These are phyloP conservation scores for Lycaon pictus DNA, from an alignment of 2,113 vertebrate species.

Conservation along the genomic window DNA sequence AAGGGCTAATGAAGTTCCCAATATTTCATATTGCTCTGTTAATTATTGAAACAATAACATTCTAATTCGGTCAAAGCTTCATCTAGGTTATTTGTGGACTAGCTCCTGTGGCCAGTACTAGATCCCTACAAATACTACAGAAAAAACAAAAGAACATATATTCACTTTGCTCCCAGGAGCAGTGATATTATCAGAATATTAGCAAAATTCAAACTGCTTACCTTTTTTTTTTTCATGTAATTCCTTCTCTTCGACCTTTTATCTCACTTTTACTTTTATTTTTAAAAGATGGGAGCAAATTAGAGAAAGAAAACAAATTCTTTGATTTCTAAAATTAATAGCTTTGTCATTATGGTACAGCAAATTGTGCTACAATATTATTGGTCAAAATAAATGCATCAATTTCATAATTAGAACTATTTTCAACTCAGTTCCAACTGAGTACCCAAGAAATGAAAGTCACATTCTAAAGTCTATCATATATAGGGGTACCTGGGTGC, in stretches of 20 bases:
- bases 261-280: neutral
- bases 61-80: neutral
- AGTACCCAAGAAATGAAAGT: neutral
- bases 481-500: no score
- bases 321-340: neutral
- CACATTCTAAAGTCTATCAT: neutral
- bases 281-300: neutral
- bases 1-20: neutral
- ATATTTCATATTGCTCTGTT: neutral
- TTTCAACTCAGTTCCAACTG: neutral
- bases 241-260: neutral
- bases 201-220: neutral
- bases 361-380: neutral
- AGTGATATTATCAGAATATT: neutral
- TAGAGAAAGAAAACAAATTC: neutral
- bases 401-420: neutral
- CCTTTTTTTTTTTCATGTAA: neutral
- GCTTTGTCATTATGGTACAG: neutral
- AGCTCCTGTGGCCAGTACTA: neutral
- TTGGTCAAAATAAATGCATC: neutral
- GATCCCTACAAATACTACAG: neutral
- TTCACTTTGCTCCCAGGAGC: neutral
- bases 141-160: neutral
- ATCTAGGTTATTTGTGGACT: neutral
- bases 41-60: neutral